These are phyloP conservation scores for Epirrita christyi DNA, from an alignment of 2,888 invertebrate species.

Conservation along the genomic window DNA sequence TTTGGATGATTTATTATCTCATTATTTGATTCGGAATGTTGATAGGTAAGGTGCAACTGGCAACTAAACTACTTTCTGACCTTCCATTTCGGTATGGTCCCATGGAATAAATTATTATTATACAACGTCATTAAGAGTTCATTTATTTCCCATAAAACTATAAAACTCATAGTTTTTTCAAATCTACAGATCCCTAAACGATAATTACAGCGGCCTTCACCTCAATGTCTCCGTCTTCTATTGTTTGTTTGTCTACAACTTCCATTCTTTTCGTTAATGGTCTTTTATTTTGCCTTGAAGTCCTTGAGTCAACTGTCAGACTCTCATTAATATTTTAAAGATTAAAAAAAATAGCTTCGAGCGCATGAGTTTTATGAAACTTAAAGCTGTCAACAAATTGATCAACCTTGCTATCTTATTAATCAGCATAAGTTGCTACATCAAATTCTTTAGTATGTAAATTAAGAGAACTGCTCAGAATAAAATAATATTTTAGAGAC, in stretches of 20 bases:
- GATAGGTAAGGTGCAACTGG: not conserved
- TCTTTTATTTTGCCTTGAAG: constrained; percentile 22
- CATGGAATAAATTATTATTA: constrained; percentile 6
- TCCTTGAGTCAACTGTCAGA: constrained; percentile 22
- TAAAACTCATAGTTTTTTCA: constrained; percentile 11
- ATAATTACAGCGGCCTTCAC: constrained; percentile 39
- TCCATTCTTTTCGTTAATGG: constrained; percentile 30
- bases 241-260: constrained; percentile 35
- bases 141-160: constrained; percentile 23
- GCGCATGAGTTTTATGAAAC: constrained; percentile 16
- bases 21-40: too few species aligned
- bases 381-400: constrained; percentile 20
- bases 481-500: too few species aligned
- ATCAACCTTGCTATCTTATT: constrained; percentile 7
- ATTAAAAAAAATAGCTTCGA: constrained; percentile 18
- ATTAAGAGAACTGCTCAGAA: too few species aligned
- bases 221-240: constrained; percentile 34
- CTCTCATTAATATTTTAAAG: constrained; percentile 25
- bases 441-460: constrained; percentile 7
- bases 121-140: constrained; percentile 1
- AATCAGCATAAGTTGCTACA: constrained; percentile 19
- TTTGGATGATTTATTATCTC: too few species aligned
- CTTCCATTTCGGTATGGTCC: not conserved
- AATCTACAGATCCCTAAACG: constrained; percentile 25
- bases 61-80: not conserved